phyloP scores from a whole-genome alignment of 2,113 vertebrate species.

The Trachemys scripta region DNA sequence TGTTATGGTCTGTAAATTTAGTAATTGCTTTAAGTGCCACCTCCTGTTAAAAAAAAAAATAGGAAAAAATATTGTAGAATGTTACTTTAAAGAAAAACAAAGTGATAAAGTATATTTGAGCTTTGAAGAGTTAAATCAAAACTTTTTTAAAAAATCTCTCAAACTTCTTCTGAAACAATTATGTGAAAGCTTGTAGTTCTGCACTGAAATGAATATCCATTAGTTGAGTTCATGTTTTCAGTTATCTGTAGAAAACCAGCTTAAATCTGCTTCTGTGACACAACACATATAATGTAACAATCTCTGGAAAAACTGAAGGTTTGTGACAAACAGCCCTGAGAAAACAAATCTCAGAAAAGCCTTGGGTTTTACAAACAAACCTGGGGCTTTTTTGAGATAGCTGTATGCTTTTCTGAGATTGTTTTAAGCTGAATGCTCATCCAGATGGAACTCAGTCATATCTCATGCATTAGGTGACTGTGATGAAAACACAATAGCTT shows the following conservation, averaged over 20 bases:
- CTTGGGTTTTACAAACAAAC: slow-evolving; percentile 36
- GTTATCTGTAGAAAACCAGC: not conserved
- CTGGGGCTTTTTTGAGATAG: not conserved
- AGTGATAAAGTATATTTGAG: not conserved
- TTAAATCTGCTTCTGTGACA: slow-evolving; percentile 24
- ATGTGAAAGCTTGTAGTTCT: not conserved
- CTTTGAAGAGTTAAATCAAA: not conserved
- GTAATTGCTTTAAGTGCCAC: not conserved
- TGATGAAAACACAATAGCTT: not conserved
- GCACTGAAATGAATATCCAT: slow-evolving; percentile 6
- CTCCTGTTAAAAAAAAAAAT: not conserved
- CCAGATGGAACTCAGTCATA: not conserved
- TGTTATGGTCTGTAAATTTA: not conserved
- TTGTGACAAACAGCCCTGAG: slow-evolving; percentile 22
- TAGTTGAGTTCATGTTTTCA: slow-evolving; percentile 10
- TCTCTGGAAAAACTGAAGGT: not conserved
- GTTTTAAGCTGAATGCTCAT: slow-evolving; percentile 40
- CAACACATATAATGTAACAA: not conserved
- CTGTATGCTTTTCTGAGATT: slow-evolving; percentile 52
- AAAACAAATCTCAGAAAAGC: slow-evolving; percentile 64
- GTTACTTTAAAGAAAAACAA: not conserved
- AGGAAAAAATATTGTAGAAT: not conserved
- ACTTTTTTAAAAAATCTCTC: not conserved
- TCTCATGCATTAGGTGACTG: not conserved
- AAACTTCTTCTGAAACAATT: not conserved